Percentiles rank a stretch among this genome's conserved stretches.
Evolutionary conservation across 2,797 vertebrate species (phyloP).

Genomic region (Megaceryle alcyon): DNA sequence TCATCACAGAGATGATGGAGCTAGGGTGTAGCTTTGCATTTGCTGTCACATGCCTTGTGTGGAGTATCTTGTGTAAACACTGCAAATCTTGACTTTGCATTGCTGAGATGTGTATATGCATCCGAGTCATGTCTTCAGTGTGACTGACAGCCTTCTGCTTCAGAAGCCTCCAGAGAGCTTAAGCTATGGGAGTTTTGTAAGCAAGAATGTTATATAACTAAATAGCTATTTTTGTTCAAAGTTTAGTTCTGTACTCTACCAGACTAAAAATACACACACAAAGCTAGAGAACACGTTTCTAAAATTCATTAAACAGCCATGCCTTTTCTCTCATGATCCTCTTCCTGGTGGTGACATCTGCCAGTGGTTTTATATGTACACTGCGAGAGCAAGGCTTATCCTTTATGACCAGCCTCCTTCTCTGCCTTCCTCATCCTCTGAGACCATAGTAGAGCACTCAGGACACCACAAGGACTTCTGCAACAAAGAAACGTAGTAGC

Average conservation of each 20-base stretch:
- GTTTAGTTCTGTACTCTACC: conserved; percentile 18
- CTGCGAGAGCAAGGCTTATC: background rate
- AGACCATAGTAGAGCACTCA: background rate
- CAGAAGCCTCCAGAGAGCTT: background rate
- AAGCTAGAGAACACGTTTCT: conserved; percentile 64
- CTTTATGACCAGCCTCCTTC: background rate
- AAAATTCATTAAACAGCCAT: conserved; percentile 61
- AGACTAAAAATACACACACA: conserved; percentile 76
- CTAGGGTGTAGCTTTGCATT: background rate
- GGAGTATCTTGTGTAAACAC: background rate
- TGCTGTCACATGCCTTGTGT: background rate
- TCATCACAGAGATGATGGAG: background rate
- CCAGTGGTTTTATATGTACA: conserved; percentile 32
- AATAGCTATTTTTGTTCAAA: conserved; percentile 74
- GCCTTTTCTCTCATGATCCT: conserved; percentile 42
- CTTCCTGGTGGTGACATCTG: conserved; percentile 24
- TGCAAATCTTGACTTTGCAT: background rate
- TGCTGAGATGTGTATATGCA: fast-evolving
- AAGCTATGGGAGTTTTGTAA: conserved; percentile 38
- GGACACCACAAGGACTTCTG: background rate
- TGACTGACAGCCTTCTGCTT: conserved; percentile 35
- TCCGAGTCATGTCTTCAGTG: background rate
- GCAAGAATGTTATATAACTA: conserved; percentile 71
- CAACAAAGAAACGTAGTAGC: background rate
- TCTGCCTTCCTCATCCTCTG: background rate